Evolutionary conservation across 2,888 invertebrate species (phyloP), one percentile per base, ranked within the genome.

Genomic region (Drosophila kuntzei): DNA sequence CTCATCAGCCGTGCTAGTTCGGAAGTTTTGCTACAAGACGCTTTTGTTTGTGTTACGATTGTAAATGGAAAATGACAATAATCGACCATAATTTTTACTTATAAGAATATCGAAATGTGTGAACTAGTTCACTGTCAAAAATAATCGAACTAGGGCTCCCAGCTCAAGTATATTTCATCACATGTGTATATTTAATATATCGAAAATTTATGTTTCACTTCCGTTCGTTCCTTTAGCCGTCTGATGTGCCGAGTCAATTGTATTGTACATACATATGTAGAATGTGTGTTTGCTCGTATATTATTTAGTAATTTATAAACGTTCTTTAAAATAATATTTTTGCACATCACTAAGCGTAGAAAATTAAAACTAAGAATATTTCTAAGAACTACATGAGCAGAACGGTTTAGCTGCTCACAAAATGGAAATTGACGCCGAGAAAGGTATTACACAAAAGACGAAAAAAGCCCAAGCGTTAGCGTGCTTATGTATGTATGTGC

Each of bases 401-500:
- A 47, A 16, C 5, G 34, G 12, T 27, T 7, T 47, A 63, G 36
- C 16, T 18, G 34, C 29, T n/a, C 22, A 12, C 51, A 50, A 55
- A 18, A 75, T 67, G 60, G 60, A 76, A 39, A 61, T 67, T 22
- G 62, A 46, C 44, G 57, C 60, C 46, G 63, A 61, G 27, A 71
- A 67, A 67, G 75, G 76, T 76, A 76, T 58, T 54, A 41, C 18
- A 75, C 22, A 58, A 54, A 70, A 44, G 32, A 2, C 14, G 9
- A 36, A 53, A 60, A 54, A 60, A 46, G n/a, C 4, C 8, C 18
- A 34, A 55, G 36, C 34, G 29, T 16, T 50, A 62, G 65, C 62
- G 59, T 75, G 75, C 71, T 71, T 18, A 41, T 34, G 7, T 34
- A 4, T 32, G 12, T 32, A 34, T 49, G 32, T 49, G 22, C 47